phyloP scores from a whole-genome alignment of 2,113 vertebrate species.

The Syngnathus floridae region DNA sequence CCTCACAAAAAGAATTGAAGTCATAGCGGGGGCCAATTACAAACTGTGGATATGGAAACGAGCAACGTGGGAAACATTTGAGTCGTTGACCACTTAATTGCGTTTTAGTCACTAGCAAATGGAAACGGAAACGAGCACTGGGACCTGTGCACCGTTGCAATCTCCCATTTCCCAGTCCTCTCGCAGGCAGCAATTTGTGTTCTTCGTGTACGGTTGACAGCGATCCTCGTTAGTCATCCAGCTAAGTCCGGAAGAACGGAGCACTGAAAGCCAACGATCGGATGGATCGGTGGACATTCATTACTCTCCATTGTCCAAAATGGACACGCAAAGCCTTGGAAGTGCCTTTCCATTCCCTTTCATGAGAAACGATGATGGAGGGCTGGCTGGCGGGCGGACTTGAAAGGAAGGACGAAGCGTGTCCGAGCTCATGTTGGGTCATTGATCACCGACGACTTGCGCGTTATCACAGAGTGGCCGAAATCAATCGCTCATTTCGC shows the following conservation, averaged over 20 bases:
- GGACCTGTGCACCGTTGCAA: neutral
- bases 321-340: neutral
- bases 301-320: conserved; percentile 1
- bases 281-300: neutral
- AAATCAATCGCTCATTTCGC: conserved; percentile 4
- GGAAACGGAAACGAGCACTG: neutral
- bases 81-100: too few relatives aligned
- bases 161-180: neutral
- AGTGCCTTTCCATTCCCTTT: neutral
- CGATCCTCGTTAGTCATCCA: neutral
- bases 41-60: neutral
- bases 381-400: neutral
- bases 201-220: neutral
- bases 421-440: neutral
- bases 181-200: neutral
- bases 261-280: neutral
- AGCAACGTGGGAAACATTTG: too few relatives aligned
- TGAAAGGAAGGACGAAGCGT: neutral
- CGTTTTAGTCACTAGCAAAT: neutral
- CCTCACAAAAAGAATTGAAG: neutral
- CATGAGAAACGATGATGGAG: neutral
- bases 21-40: neutral
- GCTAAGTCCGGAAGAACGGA: neutral
- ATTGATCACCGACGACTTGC: conserved; percentile 5
- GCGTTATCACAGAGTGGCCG: neutral